Percentiles rank a stretch among this genome's conserved stretches.
Evolutionary conservation across 2,888 invertebrate species (phyloP).

Genomic region (Drosophila prostipennis): DNA sequence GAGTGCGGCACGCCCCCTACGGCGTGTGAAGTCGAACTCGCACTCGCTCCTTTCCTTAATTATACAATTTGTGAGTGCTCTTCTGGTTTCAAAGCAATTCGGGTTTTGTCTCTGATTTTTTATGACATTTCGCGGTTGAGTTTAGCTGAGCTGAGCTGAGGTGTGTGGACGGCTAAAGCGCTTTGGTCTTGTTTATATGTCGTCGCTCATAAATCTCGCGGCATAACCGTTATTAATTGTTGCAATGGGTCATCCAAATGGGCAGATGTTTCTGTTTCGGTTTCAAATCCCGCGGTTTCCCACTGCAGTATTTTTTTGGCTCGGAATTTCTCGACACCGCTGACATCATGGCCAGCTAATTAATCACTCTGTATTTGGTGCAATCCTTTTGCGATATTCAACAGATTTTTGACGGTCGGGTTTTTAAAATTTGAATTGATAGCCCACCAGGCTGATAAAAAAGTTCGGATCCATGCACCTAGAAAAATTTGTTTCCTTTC

Average conservation of each 20-base stretch:
- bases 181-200: constrained; percentile 57
- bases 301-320: constrained; percentile 19
- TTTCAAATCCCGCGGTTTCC: constrained; percentile 4
- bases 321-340: constrained; percentile 1
- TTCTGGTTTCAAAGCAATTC: constrained; percentile 31
- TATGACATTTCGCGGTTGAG: constrained; percentile 61
- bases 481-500: too few species aligned
- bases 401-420: neutral
- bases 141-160: too few species aligned
- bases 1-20: constrained; percentile 54
- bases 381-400: constrained; percentile 32
- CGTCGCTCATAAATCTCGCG: constrained; percentile 62
- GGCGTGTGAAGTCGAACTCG: constrained; percentile 32
- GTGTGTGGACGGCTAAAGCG: constrained; percentile 21
- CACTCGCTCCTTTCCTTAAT: constrained; percentile 56
- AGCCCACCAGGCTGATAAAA: too few species aligned
- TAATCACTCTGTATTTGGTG: constrained; percentile 39
- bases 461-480: too few species aligned
- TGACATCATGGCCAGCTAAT: constrained; percentile 25
- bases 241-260: constrained; percentile 35
- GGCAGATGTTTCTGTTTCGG: constrained; percentile 12
- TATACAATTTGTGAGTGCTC: constrained; percentile 66
- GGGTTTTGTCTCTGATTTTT: constrained; percentile 37
- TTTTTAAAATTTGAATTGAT: neutral
- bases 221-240: constrained; percentile 66